Evolutionary conservation across 2,888 invertebrate species (phyloP).

Genomic region (Schizotus pectinicornis): DNA sequence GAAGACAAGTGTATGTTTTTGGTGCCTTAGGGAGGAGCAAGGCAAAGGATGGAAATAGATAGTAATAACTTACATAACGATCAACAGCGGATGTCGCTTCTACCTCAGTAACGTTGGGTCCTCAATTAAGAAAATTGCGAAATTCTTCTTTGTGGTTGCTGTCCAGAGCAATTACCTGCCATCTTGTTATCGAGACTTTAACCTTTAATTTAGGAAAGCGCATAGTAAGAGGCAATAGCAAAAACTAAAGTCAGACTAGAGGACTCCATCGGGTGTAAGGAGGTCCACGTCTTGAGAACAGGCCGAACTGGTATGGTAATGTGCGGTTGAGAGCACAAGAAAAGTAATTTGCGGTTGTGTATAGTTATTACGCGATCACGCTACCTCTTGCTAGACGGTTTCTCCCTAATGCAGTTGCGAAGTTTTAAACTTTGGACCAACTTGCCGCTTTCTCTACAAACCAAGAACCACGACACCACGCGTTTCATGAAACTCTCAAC

Average conservation of each 20-base stretch:
- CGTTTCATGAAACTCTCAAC: slow-evolving; percentile 26
- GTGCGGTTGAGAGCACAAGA: neutral
- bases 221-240: slow-evolving; percentile 12
- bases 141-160: neutral
- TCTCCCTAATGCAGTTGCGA: slow-evolving; percentile 10
- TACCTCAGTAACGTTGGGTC: neutral
- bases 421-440: slow-evolving; percentile 6
- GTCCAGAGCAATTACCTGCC: neutral
- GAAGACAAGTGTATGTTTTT: slow-evolving; percentile 1
- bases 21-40: slow-evolving; percentile 8
- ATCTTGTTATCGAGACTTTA: slow-evolving; percentile 17
- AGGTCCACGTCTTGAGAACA: slow-evolving; percentile 3
- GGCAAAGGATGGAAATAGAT: neutral
- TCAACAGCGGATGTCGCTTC: no score
- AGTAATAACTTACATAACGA: slow-evolving; percentile 17
- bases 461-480: slow-evolving; percentile 20
- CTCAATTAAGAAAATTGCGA: neutral
- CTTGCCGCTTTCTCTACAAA: slow-evolving; percentile 1
- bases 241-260: slow-evolving; percentile 3
- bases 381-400: neutral
- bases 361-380: neutral
- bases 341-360: slow-evolving; percentile 7
- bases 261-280: neutral
- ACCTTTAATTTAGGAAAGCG: slow-evolving; percentile 18
- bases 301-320: slow-evolving; percentile 18